Evolutionary conservation across 2,888 invertebrate species (phyloP), one percentile per base, ranked within the genome.

Genomic region (Heteromurus nitidus): DNA sequence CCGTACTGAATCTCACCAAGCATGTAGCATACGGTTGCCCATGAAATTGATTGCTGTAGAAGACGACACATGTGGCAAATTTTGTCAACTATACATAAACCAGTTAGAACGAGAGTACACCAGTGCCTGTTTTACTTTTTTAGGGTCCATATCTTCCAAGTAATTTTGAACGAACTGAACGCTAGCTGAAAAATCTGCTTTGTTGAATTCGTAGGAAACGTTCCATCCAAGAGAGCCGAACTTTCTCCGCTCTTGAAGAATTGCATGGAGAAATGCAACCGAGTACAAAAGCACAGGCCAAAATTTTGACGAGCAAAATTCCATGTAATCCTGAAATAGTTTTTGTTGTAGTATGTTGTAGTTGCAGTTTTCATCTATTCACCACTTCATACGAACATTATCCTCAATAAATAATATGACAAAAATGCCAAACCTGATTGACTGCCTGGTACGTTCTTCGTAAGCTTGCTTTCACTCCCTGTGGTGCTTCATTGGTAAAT

Each of bases 201-300:
- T 97, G 90, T 96, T 96, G 89, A 98, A 98, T 90, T 98, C 98
- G 88, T 98, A 98, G 0, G 44, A 18, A 53, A 69, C 92, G 89
- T 98, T 98, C 98, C 98, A 98, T 9, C 98, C 98, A 16, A 98
- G 92, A 0, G 98, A 96, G 0, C 98, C 98, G 89, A 97, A 98
- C 90, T 98, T 98, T 85, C 98, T 91, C 84, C 98, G 91, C 89
- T 98, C 98, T 90, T 98, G 97, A 0, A 98, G 94, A 30, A 98
- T 95, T 0, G 97, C 98, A 88, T 98, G 98, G 36, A 98, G 90
- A 91, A 98, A 98, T 28, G 96, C 97, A 0, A 98, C 96, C 0
- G 96, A 95, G 88, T 97, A 98, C 18, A 98, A 90, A 75, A 98
- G 90, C 0, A 96, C 96, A 3, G 97, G 97, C 98, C 98, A 98